Evolutionary conservation across 2,113 vertebrate species (phyloP), one percentile per base, ranked within the genome.

Genomic region (Pygoscelis antarcticus): DNA sequence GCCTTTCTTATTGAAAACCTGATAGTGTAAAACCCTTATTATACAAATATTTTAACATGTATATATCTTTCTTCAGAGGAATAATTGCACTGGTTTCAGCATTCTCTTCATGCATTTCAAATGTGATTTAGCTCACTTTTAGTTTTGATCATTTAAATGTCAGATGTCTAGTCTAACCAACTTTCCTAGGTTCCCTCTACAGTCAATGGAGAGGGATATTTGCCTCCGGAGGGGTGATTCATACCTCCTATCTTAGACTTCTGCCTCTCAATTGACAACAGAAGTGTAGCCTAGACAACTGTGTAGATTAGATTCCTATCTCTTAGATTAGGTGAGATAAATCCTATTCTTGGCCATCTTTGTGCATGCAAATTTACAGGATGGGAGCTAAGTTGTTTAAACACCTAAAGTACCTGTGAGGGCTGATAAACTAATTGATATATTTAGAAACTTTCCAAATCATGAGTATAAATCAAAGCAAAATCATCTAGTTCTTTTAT

Each of bases 261-360:
- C 87, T 96, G 46, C 49, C 52, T 90, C 27, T 89, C 78, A 85
- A 72, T 36, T 90, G 93, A 91, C 93, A 93, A 91, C 86, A 95
- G 74, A 93, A 93, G 32, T 85, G 92, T 94, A 97, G 84, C 91
- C 90, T 91, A 95, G 96, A 97, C 89, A 94, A 94, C 91, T 71
- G 32, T 44, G 82, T 76, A 93, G 74, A 81, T 83, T 83, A 94
- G 82, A 95, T 94, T 77, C 36, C 38, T 66, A 49, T 93, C 87
- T 90, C 40, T 83, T 70, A 77, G 84, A 89, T 97, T 79, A 96
- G 78, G 81, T 90, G 70, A 95, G 74, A 95, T 87, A 95, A 96
- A 7, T 65, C 54, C 36, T 95, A 64, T 95, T 95, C 77, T 93
- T 95, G 87, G 84, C 49, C 44, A 49, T 70, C 27, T 90, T 65